Conservation (phyloP, 2,797 vertebrate genomes). For the Acanthurus lineatus region DNA sequence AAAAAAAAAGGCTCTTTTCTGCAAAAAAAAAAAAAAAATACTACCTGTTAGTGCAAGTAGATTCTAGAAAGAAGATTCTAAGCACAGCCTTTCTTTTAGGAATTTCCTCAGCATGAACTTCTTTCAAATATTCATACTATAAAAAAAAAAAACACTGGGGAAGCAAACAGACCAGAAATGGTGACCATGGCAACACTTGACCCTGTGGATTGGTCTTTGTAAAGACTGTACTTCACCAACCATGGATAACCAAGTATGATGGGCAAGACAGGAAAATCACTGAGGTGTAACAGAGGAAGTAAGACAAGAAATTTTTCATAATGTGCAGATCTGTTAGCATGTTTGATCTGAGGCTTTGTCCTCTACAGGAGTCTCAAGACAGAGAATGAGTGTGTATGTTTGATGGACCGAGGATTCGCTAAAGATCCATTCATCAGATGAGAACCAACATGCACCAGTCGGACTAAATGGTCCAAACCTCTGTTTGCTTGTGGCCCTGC, state of each 20-base stretch:
- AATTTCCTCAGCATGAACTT: neutral
- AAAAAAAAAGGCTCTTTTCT: neutral
- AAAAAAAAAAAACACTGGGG: neutral
- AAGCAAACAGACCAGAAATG: neutral
- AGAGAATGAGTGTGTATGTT: neutral
- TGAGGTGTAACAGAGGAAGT: constrained; percentile 9
- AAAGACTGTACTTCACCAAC: constrained; percentile 7
- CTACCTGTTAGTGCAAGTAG: neutral
- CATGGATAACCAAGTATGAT: constrained; percentile 34
- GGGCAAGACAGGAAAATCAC: constrained; percentile 31
- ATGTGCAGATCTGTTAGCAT: neutral
- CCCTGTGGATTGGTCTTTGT: constrained; percentile 7
- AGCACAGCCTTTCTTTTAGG: neutral
- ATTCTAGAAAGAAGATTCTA: neutral
- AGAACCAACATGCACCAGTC: neutral
- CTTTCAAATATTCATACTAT: neutral
- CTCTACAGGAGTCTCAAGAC: neutral
- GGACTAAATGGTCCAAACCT: neutral
- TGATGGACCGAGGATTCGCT: constrained; percentile 4
- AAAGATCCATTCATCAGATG: neutral
- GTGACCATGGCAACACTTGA: constrained; percentile 27
- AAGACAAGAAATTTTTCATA: neutral
- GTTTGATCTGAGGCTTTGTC: constrained; percentile 10
- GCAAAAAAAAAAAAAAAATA: neutral
- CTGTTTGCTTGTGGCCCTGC: too few species aligned